These are phyloP conservation scores for Melanotaenia parkinsoni DNA, from an alignment of 2,797 vertebrate species.

Conservation along the genomic window DNA sequence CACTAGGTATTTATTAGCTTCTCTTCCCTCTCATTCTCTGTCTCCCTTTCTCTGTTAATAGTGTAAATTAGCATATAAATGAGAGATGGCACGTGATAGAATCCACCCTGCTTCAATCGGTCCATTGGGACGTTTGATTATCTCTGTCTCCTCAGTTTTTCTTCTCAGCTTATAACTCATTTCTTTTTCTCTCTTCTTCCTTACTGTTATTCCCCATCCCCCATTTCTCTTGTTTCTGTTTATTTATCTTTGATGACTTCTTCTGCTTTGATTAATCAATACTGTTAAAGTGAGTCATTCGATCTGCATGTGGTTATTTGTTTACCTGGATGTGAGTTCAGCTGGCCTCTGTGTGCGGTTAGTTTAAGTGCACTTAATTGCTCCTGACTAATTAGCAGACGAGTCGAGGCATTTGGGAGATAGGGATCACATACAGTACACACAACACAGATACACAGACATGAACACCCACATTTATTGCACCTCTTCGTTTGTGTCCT, in stretches of 20 bases:
- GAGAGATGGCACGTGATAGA: constrained; percentile 88
- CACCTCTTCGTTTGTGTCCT: constrained; percentile 47
- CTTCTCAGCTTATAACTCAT: constrained; percentile 55
- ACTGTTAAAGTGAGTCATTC: constrained; percentile 42
- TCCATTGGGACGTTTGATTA: constrained; percentile 76
- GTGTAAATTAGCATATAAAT: constrained; percentile 94
- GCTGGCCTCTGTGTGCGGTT: constrained; percentile 58
- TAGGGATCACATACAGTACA: constrained; percentile 17
- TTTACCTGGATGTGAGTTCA: constrained; percentile 66
- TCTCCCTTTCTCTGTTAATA: constrained; percentile 65
- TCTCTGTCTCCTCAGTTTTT: constrained; percentile 62
- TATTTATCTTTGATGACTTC: constrained; percentile 25
- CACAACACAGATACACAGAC: constrained; percentile 20
- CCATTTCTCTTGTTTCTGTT: constrained; percentile 27
- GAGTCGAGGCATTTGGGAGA: constrained; percentile 71
- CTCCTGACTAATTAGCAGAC: constrained; percentile 79
- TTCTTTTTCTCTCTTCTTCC: constrained; percentile 20
- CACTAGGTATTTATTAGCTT: constrained; percentile 60
- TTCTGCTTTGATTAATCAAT: constrained; percentile 37
- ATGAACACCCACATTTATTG: constrained; percentile 47
- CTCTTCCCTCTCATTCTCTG: constrained; percentile 28
- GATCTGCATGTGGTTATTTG: constrained; percentile 62
- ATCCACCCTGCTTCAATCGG: constrained; percentile 79
- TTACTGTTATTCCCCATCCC: constrained; percentile 15
- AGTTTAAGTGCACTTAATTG: constrained; percentile 75